phyloP scores from a whole-genome alignment of 2,888 invertebrate species.

The Zaprionus lineosus region DNA sequence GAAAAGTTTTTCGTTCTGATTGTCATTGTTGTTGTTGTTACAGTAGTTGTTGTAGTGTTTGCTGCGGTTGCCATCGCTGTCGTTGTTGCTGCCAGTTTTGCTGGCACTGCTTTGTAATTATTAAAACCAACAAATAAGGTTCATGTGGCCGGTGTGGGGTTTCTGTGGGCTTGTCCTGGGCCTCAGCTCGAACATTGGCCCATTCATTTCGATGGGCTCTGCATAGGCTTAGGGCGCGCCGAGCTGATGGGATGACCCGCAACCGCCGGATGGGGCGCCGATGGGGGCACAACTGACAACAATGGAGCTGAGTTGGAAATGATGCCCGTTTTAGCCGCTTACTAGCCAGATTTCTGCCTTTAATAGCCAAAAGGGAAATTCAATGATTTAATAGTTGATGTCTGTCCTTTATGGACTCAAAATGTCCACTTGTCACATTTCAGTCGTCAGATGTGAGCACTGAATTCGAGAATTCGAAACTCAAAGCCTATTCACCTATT shows the following conservation, averaged over 20 bases:
- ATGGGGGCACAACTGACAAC: slow-evolving; percentile 18
- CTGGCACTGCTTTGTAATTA: slow-evolving; percentile 69
- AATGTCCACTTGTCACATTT: too few relatives aligned
- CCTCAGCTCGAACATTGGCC: slow-evolving; percentile 6
- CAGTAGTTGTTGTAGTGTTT: not conserved
- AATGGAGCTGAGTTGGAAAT: slow-evolving; percentile 25
- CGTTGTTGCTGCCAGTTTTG: slow-evolving; percentile 13
- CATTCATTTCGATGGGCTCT: not conserved
- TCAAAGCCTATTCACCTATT: too few relatives aligned
- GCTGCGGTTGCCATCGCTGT: not conserved
- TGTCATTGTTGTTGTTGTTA: slow-evolving; percentile 9
- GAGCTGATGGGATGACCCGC: slow-evolving; percentile 42
- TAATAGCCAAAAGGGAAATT: too few relatives aligned
- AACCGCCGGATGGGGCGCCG: slow-evolving; percentile 3
- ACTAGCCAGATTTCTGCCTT: slow-evolving; percentile 26
- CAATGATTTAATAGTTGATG: too few relatives aligned
- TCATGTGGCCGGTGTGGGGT: slow-evolving; percentile 49
- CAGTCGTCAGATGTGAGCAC: too few relatives aligned
- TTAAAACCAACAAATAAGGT: slow-evolving; percentile 79
- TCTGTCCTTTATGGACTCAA: too few relatives aligned
- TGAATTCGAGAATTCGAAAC: too few relatives aligned
- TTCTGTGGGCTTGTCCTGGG: slow-evolving; percentile 25
- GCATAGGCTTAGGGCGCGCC: slow-evolving; percentile 35
- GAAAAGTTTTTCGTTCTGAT: too few relatives aligned
- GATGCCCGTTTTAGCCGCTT: slow-evolving; percentile 19